Conservation (phyloP, 2,113 vertebrate genomes). For the Nothocercus julius region DNA sequence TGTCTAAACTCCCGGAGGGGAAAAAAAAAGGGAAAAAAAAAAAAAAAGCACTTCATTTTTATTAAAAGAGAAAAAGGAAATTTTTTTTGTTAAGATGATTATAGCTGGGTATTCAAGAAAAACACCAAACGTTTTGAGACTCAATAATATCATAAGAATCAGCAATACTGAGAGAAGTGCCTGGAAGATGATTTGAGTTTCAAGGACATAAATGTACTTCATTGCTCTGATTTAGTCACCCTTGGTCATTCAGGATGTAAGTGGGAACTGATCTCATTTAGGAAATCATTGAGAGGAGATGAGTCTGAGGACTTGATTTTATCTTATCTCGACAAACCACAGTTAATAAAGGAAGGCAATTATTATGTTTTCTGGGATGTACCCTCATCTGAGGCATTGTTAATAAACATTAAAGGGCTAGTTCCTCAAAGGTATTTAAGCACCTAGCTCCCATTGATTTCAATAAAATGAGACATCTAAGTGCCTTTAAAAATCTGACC, state of each 20-base stretch:
- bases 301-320: conserved; percentile 65
- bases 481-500: conserved; percentile 63
- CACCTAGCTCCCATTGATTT: conserved; percentile 54
- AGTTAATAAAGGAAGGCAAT: conserved; percentile 63
- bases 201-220: conserved; percentile 57
- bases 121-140: conserved; percentile 20
- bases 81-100: conserved; percentile 4
- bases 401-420: conserved; percentile 61
- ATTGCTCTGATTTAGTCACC: conserved; percentile 62
- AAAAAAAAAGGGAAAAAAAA: too few species aligned
- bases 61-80: neutral
- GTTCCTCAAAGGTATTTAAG: conserved; percentile 54
- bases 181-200: conserved; percentile 56
- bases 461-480: conserved; percentile 35
- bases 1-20: neutral
- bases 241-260: conserved; percentile 64
- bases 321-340: conserved; percentile 64
- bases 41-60: neutral
- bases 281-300: conserved; percentile 67
- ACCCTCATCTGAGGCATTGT: conserved; percentile 51
- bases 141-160: conserved; percentile 5
- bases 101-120: neutral
- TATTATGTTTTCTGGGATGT: conserved; percentile 66
- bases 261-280: conserved; percentile 69
- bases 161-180: neutral